Conservation (phyloP, 2,888 invertebrate species). For the Leucophenga montana region DNA sequence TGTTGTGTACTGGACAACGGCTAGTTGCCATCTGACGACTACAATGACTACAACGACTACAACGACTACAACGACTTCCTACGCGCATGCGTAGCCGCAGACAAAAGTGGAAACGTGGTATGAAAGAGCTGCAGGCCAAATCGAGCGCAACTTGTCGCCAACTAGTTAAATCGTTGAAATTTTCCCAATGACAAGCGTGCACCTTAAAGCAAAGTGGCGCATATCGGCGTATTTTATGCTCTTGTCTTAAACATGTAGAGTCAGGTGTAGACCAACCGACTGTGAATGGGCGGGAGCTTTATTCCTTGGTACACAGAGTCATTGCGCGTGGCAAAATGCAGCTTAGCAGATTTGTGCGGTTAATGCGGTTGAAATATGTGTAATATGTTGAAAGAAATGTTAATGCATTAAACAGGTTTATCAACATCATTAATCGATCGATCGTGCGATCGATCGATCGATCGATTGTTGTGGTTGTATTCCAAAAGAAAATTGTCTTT, state of each 20-base stretch:
- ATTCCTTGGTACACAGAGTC: too few relatives aligned
- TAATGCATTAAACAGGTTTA: constrained; percentile 11
- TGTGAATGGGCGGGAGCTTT: too few relatives aligned
- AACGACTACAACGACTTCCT: constrained; percentile 8
- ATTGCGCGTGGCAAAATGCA: too few relatives aligned
- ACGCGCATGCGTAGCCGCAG: constrained; percentile 8
- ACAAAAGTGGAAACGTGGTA: constrained; percentile 15
- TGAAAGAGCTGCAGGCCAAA: constrained; percentile 49
- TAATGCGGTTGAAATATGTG: too few relatives aligned
- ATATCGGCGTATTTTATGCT: background rate
- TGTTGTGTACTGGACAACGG: too few relatives aligned
- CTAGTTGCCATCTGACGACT: background rate
- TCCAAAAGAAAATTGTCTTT: too few relatives aligned
- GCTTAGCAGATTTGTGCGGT: too few relatives aligned
- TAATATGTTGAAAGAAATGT: background rate
- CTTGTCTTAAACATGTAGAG: constrained; percentile 13
- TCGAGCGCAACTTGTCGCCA: constrained; percentile 43
- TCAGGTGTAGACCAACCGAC: too few relatives aligned
- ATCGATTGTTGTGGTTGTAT: too few relatives aligned
- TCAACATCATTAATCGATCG: background rate
- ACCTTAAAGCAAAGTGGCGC: constrained; percentile 5
- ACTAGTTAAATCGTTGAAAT: constrained; percentile 40
- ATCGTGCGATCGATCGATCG: background rate
- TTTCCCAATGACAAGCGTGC: constrained; percentile 37
- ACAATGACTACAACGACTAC: too few relatives aligned